These are phyloP conservation scores for Caenorhabditis sp. DNA, from an alignment of 2,888 invertebrate genomes.

Conservation along the genomic window DNA sequence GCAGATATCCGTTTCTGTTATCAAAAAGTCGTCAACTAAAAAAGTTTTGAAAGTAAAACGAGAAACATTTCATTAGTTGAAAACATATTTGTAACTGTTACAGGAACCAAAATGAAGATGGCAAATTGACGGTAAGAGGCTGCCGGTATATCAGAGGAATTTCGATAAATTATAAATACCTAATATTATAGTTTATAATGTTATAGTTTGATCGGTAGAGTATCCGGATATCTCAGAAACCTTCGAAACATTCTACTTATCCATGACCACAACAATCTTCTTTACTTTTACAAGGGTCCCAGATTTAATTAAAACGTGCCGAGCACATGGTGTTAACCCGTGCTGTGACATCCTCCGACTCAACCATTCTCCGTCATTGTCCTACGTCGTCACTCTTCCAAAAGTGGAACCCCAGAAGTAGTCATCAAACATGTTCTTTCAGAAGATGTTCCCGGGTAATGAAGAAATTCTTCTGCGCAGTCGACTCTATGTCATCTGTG, in stretches of 20 bases:
- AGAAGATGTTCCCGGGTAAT: constrained; percentile 59
- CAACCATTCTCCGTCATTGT: constrained; percentile 9
- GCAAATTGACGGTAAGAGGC: no score
- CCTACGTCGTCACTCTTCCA: not conserved
- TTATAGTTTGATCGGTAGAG: not conserved
- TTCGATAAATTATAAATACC: no score
- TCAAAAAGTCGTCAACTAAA: no score
- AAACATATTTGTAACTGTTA: no score
- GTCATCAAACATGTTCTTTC: constrained; percentile 40
- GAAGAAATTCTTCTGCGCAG: constrained; percentile 63
- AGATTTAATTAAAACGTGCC: constrained; percentile 61
- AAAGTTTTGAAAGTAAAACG: no score
- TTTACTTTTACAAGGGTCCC: not conserved
- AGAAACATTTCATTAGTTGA: no score
- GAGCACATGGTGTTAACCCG: constrained; percentile 57
- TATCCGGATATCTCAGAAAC: not conserved
- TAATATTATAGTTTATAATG: no score
- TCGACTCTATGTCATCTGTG: constrained; percentile 66
- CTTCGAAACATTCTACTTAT: not conserved
- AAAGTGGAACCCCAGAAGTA: constrained; percentile 11
- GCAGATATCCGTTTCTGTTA: no score
- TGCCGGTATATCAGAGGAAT: no score
- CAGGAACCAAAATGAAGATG: no score
- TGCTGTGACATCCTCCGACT: constrained; percentile 36
- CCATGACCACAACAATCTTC: constrained; percentile 16